Percentiles rank a stretch among this genome's conserved stretches.
Evolutionary conservation across 2,113 vertebrate genomes (phyloP).

Genomic region (Pampusana beccarii): DNA sequence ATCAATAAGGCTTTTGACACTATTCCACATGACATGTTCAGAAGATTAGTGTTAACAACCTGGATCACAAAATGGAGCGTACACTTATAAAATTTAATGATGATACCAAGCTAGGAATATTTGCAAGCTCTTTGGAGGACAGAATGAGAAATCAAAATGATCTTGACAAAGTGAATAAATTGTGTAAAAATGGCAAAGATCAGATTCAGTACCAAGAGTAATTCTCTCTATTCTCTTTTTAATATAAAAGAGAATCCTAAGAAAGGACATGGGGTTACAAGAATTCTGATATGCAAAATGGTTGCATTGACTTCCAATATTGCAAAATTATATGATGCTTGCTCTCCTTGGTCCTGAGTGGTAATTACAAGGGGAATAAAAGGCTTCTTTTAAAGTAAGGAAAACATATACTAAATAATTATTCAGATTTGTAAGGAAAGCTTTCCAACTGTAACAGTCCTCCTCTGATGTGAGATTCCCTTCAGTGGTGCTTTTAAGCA

Average conservation of each 20-base stretch:
- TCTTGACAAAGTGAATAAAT: background rate
- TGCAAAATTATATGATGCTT: background rate
- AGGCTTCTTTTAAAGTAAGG: background rate
- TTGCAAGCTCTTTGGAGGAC: background rate
- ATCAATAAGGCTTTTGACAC: background rate
- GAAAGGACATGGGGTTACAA: background rate
- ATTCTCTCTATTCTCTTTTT: background rate
- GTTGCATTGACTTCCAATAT: background rate
- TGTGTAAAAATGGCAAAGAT: background rate
- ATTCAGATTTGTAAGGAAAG: background rate
- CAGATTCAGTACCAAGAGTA: background rate
- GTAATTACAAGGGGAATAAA: accelerated
- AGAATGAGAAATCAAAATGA: background rate
- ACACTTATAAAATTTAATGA: background rate
- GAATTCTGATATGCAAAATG: background rate
- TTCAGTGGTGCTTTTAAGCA: background rate
- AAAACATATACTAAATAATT: background rate
- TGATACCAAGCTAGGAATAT: background rate
- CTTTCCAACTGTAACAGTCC: background rate
- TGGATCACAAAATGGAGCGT: background rate
- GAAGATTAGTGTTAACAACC: conserved; percentile 8
- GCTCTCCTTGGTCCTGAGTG: background rate
- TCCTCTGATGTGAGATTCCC: background rate
- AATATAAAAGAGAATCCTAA: background rate
- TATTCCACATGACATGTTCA: background rate